Evolutionary conservation across 2,113 vertebrate genomes (phyloP).

Genomic region (Chlamydotis undulata): DNA sequence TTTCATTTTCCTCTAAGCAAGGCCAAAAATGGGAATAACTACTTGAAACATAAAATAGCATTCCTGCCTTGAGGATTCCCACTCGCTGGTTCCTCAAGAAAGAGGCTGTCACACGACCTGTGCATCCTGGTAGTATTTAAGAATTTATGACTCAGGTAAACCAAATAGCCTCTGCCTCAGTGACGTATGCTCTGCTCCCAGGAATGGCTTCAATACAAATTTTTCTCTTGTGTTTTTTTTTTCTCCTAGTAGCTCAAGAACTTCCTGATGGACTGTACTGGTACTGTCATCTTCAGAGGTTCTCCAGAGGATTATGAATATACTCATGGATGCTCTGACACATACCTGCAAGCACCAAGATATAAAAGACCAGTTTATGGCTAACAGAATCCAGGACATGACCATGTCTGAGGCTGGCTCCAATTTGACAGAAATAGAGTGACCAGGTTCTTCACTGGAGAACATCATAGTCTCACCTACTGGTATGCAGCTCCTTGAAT

Average conservation of each 20-base stretch:
- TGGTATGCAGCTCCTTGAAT: neutral
- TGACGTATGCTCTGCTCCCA: neutral
- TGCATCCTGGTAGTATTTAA: neutral
- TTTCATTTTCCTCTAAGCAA: neutral
- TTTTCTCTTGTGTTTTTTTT: neutral
- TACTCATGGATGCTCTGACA: neutral
- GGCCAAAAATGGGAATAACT: neutral
- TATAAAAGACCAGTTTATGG: neutral
- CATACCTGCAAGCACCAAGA: neutral
- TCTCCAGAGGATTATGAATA: neutral
- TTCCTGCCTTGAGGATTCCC: neutral
- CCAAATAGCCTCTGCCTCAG: neutral
- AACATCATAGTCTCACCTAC: neutral
- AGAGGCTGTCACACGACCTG: neutral
- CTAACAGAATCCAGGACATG: neutral
- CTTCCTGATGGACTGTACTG: neutral
- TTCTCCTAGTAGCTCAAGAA: neutral
- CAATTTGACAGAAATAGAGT: too few species aligned
- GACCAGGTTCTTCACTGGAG: neutral
- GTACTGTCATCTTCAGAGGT: neutral
- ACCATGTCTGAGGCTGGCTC: accelerated
- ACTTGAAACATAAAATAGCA: neutral
- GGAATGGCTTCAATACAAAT: neutral
- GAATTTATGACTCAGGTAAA: neutral
- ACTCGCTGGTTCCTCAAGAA: neutral